phyloP scores from a whole-genome alignment of 2,888 invertebrate species.

The Tipula lateralis region DNA sequence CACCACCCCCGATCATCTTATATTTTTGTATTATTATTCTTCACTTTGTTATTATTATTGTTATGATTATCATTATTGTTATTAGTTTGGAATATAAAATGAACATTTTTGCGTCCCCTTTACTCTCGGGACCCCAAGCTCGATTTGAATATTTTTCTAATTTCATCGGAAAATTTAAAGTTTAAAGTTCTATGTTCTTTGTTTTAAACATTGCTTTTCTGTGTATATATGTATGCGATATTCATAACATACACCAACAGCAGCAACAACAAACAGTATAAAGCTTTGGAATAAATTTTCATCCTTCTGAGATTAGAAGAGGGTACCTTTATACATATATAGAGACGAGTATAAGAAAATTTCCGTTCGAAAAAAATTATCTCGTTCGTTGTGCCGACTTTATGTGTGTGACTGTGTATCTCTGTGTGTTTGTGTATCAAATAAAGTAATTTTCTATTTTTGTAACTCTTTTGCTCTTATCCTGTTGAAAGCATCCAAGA shows the following conservation, averaged over 20 bases:
- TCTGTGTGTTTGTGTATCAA: neutral
- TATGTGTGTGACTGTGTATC: neutral
- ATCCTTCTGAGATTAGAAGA: neutral
- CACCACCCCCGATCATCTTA: neutral
- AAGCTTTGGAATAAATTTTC: neutral
- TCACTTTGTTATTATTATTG: slow-evolving; percentile 11
- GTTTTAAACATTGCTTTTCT: neutral
- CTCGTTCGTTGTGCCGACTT: neutral
- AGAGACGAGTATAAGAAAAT: neutral
- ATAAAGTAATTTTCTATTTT: neutral
- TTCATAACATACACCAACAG: neutral
- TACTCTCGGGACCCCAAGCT: neutral
- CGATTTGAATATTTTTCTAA: neutral
- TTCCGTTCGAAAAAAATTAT: neutral
- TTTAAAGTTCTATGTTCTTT: neutral
- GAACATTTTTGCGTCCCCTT: neutral
- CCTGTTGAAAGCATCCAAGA: neutral
- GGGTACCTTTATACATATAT: neutral
- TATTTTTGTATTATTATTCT: neutral
- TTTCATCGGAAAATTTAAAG: neutral
- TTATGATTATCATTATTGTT: neutral
- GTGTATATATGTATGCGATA: too few relatives aligned
- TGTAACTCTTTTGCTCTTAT: neutral
- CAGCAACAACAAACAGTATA: neutral
- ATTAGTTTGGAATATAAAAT: neutral